Conservation (phyloP, 2,113 vertebrate genomes). For the Paracanthobrama guichenoti region DNA sequence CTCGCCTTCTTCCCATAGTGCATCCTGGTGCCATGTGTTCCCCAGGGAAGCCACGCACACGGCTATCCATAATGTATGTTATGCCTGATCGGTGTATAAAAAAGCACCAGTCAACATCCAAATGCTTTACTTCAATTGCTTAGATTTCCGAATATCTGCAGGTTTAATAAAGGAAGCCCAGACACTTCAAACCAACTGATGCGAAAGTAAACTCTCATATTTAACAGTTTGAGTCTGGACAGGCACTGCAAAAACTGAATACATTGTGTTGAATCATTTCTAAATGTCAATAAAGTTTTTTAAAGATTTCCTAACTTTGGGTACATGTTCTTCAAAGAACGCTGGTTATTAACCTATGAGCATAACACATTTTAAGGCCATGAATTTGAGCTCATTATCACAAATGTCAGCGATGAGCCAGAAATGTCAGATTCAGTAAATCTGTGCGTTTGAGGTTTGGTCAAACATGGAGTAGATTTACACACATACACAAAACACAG, state of each 20-base stretch:
- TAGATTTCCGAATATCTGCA: no score
- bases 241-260: not conserved
- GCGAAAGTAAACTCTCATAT: not conserved
- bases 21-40: no score
- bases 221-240: not conserved
- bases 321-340: constrained; percentile 3
- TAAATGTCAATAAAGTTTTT: constrained; percentile 29
- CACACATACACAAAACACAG: no score
- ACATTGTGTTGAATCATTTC: not conserved
- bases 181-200: no score
- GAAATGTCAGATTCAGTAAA: constrained; percentile 18
- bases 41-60: no score
- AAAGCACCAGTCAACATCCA: no score
- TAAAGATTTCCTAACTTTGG: not conserved
- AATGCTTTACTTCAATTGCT: no score
- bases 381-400: constrained; percentile 24
- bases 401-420: constrained; percentile 29
- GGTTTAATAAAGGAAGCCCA: no score
- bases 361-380: no score
- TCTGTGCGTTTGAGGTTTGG: not conserved
- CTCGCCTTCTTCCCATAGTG: no score
- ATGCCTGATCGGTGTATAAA: no score
- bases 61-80: no score
- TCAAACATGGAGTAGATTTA: not conserved
- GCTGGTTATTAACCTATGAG: not conserved